These are phyloP conservation scores for Gymnocheta viridis DNA, from an alignment of 2,888 invertebrate species.

Conservation along the genomic window DNA sequence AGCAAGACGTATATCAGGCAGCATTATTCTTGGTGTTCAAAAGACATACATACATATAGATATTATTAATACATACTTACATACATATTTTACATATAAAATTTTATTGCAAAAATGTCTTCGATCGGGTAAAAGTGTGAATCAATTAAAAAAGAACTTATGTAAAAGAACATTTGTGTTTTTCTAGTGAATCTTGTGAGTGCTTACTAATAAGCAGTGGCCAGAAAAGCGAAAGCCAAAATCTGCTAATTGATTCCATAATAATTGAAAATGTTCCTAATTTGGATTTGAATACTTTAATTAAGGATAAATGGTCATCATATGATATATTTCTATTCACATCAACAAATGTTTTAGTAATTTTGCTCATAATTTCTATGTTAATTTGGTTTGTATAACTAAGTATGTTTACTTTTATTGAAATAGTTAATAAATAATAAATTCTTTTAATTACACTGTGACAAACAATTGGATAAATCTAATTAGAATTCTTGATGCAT, in stretches of 20 bases:
- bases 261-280: not conserved
- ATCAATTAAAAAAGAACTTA: not conserved
- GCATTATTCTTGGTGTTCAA: not conserved
- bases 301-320: not conserved
- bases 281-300: not conserved
- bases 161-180: not conserved
- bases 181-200: not conserved
- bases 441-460: too few species aligned
- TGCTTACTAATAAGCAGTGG: not conserved
- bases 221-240: not conserved
- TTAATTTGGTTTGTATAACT: not conserved
- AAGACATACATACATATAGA: too few species aligned
- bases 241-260: not conserved
- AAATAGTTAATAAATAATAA: too few species aligned
- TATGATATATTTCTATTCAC: conserved; percentile 1
- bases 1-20: not conserved
- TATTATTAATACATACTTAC: too few species aligned
- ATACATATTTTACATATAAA: too few species aligned
- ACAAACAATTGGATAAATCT: too few species aligned
- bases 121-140: not conserved
- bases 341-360: conserved; percentile 10
- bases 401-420: not conserved
- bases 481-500: too few species aligned
- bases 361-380: conserved; percentile 4
- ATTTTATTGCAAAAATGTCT: not conserved